phyloP scores from a whole-genome alignment of 1,140 invertebrate species.

The Laupala kohalensis region DNA sequence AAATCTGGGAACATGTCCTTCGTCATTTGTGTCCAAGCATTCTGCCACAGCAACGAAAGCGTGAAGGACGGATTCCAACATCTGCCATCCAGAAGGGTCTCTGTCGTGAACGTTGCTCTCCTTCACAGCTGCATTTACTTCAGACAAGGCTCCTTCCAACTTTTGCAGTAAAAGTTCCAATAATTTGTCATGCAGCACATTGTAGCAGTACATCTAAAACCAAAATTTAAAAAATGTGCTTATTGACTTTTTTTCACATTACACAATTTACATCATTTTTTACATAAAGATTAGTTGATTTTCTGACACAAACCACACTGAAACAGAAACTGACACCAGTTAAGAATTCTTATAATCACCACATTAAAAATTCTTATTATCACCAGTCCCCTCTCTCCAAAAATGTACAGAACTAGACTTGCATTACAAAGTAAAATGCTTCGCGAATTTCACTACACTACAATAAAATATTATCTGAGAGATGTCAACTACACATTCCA shows the following conservation, averaged over 20 bases:
- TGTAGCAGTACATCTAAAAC: constrained; percentile 65
- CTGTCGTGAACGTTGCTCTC: constrained; percentile 24
- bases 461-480: too few relatives aligned
- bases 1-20: constrained; percentile 45
- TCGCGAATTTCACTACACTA: too few relatives aligned
- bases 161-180: constrained; percentile 46
- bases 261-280: not conserved
- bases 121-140: constrained; percentile 26
- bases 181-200: constrained; percentile 55
- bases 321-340: not conserved
- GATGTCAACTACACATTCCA: too few relatives aligned
- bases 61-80: constrained; percentile 66
- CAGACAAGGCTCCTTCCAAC: constrained; percentile 35
- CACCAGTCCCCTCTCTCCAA: too few relatives aligned
- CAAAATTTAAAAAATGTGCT: constrained; percentile 2
- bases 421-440: too few relatives aligned
- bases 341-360: not conserved
- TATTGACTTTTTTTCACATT: not conserved
- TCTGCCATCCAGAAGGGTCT: constrained; percentile 35
- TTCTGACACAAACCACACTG: not conserved
- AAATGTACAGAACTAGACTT: too few relatives aligned
- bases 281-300: not conserved
- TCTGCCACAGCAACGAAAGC: constrained; percentile 70
- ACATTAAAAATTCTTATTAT: not conserved
- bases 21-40: constrained; percentile 48